Evolutionary conservation across 2,888 invertebrate genomes (phyloP), one percentile per base, ranked within the genome.

Genomic region (Parnassius glacialis): DNA sequence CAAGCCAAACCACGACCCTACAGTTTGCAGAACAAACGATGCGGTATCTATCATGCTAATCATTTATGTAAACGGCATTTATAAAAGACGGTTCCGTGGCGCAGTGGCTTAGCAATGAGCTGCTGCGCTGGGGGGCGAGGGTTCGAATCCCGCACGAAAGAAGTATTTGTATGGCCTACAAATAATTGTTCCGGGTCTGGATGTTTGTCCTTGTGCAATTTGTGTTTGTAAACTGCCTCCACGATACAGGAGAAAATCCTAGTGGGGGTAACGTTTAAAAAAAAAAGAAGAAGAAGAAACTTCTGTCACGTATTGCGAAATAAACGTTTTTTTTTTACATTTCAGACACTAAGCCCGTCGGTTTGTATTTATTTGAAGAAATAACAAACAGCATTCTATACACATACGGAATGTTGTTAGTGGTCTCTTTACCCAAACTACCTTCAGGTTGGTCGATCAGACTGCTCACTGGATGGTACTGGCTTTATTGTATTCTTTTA

Each of bases 391-490:
- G 96, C 77, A 92, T 96, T 66, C 85, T 97, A 12, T 95, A 96
- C 71, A 96, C 96, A 0, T 96, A 94, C 74, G 95, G 96, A 71
- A 97, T 97, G 96, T 80, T 96, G 55, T 86, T 97, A 9, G 93
- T 96, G 67, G 95, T 97, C 41, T 95, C 96, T 0, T 76, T 97
- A 61, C 96, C 97, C 0, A 94, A 93, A 74, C 87, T 96, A 69
- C 96, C 97, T 0, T 92, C 93, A 13, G 95, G 95, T 13, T 97
- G 97, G 96, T 95, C 97, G 0, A 88, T 97, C 51, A 91, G 97
- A 45, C 88, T 97, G 42, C 88, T 97, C 12, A 96, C 96, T 1
- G 97, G 97, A 0, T 97, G 96, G 95, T 97, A 96, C 84, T 97
- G 96, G 96, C 81, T 97, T 2, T 97, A 96, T 78, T 96, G 96